Conservation (phyloP, 2,797 vertebrate species). For the Varecia variegata region DNA sequence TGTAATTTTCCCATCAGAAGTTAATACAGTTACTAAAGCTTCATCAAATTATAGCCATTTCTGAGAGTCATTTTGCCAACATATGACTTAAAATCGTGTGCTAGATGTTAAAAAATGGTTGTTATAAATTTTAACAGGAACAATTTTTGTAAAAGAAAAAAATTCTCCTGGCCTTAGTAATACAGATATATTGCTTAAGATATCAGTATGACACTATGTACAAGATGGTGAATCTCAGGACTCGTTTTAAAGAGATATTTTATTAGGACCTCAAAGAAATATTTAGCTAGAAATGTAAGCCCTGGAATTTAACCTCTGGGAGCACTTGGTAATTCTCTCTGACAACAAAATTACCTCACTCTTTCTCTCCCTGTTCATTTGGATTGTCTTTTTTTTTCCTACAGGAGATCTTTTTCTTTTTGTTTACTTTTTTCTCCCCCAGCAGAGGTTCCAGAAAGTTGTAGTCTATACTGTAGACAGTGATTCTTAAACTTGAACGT, state of each 20-base stretch:
- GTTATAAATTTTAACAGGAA: background rate
- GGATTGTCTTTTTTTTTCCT: background rate
- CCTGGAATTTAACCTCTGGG: background rate
- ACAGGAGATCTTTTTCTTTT: background rate
- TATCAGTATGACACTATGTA: accelerated
- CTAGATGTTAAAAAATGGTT: background rate
- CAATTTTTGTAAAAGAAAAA: background rate
- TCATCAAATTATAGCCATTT: conserved; percentile 23
- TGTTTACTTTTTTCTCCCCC: background rate
- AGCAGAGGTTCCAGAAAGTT: background rate
- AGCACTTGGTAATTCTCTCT: background rate
- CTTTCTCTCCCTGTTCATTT: background rate
- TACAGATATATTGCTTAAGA: background rate
- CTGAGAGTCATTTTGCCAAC: conserved; percentile 44
- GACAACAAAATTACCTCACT: background rate
- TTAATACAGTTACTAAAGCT: conserved; percentile 21
- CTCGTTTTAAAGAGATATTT: background rate
- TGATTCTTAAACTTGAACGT: background rate
- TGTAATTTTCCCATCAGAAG: conserved; percentile 56
- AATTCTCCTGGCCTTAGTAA: background rate
- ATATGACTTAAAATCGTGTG: background rate
- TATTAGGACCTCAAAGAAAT: background rate
- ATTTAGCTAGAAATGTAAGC: background rate
- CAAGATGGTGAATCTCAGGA: background rate
- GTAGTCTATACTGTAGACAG: background rate